Conservation (phyloP, 2,888 invertebrate species). For the Lutraria lutraria region DNA sequence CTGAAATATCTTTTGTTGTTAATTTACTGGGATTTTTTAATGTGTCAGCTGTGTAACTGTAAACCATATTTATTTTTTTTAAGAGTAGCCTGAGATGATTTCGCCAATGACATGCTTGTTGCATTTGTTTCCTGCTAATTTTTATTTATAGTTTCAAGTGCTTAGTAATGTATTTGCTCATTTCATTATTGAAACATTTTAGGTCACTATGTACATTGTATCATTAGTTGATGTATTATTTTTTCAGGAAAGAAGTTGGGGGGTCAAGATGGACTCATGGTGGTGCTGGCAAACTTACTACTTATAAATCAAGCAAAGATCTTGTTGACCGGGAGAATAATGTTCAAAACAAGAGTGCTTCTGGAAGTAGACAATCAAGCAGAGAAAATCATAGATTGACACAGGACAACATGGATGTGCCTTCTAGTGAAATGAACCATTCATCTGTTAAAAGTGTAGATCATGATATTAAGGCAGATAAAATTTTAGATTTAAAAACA, state of each 20-base stretch:
- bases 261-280: constrained; percentile 81
- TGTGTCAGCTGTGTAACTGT: not conserved
- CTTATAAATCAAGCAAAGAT: constrained; percentile 76
- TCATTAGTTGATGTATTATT: not conserved
- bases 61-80: not conserved
- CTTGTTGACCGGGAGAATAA: constrained; percentile 47
- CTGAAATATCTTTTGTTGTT: no score
- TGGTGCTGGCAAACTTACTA: constrained; percentile 77
- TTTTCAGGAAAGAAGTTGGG: constrained; percentile 78
- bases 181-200: no score
- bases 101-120: not conserved
- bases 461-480: constrained; percentile 13
- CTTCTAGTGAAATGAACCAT: not conserved
- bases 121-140: no score
- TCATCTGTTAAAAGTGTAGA: not conserved
- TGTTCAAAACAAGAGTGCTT: not conserved
- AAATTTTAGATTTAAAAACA: constrained; percentile 69
- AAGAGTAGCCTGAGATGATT: not conserved
- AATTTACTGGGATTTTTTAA: not conserved
- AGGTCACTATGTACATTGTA: no score
- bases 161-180: no score
- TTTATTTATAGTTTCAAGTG: no score
- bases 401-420: not conserved
- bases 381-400: not conserved
- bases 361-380: not conserved